Percentiles rank a stretch among this genome's conserved stretches.
These are phyloP conservation scores for Trogon melanurus DNA, from an alignment of 2,113 vertebrate genomes.

Conservation along the genomic window DNA sequence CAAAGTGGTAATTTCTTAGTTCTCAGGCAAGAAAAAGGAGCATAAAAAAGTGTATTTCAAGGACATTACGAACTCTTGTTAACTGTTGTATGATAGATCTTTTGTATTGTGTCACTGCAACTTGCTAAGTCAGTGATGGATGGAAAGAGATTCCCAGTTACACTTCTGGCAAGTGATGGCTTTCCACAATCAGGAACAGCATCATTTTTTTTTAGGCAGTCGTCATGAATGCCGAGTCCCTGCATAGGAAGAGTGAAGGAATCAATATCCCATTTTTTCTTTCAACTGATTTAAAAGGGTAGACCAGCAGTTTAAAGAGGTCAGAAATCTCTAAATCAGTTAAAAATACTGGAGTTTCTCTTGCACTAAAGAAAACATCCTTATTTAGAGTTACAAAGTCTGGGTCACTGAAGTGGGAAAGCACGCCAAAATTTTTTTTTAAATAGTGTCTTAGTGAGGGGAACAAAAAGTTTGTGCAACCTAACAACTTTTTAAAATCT, in stretches of 20 bases:
- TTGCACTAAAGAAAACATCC: background rate
- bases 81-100: background rate
- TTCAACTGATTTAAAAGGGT: background rate
- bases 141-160: background rate
- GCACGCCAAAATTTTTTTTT: rapidly evolving
- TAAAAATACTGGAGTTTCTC: background rate
- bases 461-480: background rate
- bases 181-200: background rate
- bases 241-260: background rate
- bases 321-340: background rate
- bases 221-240: background rate
- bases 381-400: background rate
- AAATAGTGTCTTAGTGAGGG: background rate
- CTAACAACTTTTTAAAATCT: background rate
- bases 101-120: background rate
- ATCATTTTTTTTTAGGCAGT: background rate
- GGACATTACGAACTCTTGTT: background rate
- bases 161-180: background rate
- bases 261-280: background rate
- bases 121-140: background rate
- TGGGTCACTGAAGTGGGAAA: background rate
- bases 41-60: background rate
- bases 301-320: background rate
- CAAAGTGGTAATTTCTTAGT: background rate
- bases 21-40: background rate